phyloP scores from a whole-genome alignment of 2,797 vertebrate genomes.

The Cossypha niveicapilla region DNA sequence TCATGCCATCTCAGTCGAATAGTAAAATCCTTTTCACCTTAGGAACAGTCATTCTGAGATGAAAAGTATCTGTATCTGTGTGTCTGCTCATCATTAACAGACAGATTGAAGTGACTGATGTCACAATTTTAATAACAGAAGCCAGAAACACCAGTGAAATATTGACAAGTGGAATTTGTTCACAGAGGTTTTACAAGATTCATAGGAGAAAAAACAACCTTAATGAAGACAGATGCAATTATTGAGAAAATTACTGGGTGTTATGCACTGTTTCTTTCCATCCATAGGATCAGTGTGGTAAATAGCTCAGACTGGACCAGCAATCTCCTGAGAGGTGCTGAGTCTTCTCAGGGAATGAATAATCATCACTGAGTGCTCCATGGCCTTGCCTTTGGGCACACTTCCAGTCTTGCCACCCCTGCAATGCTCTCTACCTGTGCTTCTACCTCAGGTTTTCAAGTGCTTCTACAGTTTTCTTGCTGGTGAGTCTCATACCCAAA shows the following conservation, averaged over 20 bases:
- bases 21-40: background rate
- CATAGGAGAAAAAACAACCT: background rate
- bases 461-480: background rate
- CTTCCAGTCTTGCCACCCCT: background rate
- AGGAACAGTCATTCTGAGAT: background rate
- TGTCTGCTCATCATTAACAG: background rate
- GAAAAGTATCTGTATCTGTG: background rate
- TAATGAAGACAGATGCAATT: background rate
- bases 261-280: background rate
- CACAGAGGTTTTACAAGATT: background rate
- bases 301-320: background rate
- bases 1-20: background rate
- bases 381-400: background rate
- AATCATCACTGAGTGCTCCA: accelerated
- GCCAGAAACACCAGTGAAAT: slow-evolving; percentile 3
- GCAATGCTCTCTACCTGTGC: background rate
- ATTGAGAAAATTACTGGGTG: background rate
- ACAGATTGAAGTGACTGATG: background rate
- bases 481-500: background rate
- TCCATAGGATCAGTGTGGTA: background rate
- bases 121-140: slow-evolving; percentile 1
- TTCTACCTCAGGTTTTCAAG: background rate
- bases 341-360: background rate
- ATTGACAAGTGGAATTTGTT: slow-evolving; percentile 3
- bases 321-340: background rate